phyloP scores from a whole-genome alignment of 2,113 vertebrate genomes.

The Daboia siamensis region DNA sequence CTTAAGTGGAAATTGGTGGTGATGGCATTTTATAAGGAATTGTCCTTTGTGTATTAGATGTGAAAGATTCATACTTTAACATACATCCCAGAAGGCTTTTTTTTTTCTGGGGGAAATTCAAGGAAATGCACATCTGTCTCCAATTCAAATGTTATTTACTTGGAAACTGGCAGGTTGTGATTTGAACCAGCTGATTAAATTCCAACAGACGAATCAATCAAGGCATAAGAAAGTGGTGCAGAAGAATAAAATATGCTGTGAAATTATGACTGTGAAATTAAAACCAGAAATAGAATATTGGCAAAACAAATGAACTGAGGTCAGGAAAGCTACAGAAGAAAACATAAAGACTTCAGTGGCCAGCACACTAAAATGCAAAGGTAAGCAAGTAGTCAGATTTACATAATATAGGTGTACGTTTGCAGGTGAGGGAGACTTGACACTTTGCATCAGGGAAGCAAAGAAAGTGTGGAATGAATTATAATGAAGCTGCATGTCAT shows the following conservation, averaged over 20 bases:
- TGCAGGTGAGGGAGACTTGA: background rate
- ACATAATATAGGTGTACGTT: background rate
- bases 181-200: background rate
- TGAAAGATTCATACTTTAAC: background rate
- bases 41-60: background rate
- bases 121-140: background rate
- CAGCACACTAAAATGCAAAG: background rate
- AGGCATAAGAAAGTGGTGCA: background rate
- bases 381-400: background rate
- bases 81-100: background rate
- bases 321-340: background rate
- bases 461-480: conserved; percentile 65
- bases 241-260: background rate
- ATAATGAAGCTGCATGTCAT: conserved; percentile 67
- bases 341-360: background rate
- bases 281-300: background rate
- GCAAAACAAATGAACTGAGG: background rate
- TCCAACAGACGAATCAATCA: background rate
- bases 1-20: background rate
- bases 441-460: conserved; percentile 49
- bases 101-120: background rate
- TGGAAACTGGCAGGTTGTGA: background rate
- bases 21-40: background rate
- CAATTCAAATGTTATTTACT: background rate
- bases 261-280: background rate